Percentiles rank a stretch among this genome's conserved stretches.
phyloP scores from a whole-genome alignment of 2,113 vertebrate species.

The Delphinus delphis region DNA sequence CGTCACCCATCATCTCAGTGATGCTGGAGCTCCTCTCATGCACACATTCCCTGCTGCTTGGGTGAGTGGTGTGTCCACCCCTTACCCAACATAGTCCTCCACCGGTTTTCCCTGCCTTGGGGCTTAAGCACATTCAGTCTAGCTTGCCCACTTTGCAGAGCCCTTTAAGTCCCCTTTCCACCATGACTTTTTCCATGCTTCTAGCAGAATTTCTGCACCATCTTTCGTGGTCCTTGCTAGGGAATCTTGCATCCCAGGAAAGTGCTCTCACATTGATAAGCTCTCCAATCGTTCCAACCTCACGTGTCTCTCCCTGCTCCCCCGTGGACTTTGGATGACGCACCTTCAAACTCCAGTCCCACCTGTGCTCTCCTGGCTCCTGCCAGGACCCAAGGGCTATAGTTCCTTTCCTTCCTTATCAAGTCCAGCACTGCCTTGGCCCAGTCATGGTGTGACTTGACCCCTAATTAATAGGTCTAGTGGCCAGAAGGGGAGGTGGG shows the following conservation, averaged over 20 bases:
- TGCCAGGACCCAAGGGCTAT: rapidly evolving
- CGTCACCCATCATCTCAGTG: rapidly evolving
- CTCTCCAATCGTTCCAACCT: neutral
- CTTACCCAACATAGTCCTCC: neutral
- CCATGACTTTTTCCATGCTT: neutral
- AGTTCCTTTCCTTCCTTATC: neutral
- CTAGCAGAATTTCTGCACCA: neutral
- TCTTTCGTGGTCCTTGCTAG: neutral
- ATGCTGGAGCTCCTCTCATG: rapidly evolving
- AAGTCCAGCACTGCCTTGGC: neutral
- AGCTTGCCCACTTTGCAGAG: rapidly evolving
- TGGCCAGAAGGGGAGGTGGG: neutral
- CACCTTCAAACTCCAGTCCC: neutral
- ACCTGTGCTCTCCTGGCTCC: neutral
- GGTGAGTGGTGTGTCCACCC: rapidly evolving
- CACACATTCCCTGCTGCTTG: no score
- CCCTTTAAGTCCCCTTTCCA: neutral
- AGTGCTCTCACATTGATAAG: neutral
- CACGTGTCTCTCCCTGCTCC: no score
- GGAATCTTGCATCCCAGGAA: neutral
- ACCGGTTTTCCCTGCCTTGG: rapidly evolving
- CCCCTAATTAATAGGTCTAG: neutral
- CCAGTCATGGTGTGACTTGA: neutral
- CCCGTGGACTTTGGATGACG: neutral
- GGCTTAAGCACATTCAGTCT: neutral